Base-by-base conservation (phyloP, 2,113 vertebrate genomes). In the Abramis brama region DNA sequence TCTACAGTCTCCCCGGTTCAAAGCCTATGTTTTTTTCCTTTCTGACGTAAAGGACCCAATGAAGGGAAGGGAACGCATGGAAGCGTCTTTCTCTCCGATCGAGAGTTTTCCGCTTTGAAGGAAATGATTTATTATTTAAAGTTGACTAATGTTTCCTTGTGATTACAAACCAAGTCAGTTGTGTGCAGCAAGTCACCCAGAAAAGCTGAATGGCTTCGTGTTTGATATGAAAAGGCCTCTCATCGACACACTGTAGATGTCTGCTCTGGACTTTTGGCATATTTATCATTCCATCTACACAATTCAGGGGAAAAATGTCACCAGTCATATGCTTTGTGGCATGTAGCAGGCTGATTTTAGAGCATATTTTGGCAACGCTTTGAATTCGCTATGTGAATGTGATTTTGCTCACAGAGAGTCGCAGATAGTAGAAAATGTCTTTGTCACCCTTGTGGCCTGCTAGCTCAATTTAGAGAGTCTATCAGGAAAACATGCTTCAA, bases 221-320 rank as follows among this genome's bases (percentile, higher is more conserved):
- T 68, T 68, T 13, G 62, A 50, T 52, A 64, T 50, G 25, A 81
- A 68, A 82, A 23, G 25, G n/a, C 39, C 62, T 68, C 25, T 82
- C 62, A 52, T 62, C 11, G 10, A 66, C n/a, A 66, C 45, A 64
- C 59, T 80, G n/a, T 74, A 74, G 45, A n/a, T 13, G 73, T 47
- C 47, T 82, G 60, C 27, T 45, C n/a, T 12, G 59, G 25, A 80
- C 75, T 33, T 30, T 25, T 70, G 36, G 30, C 36, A 60, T 47
- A 50, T 83, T 85, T 79, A 82, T 88, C 66, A 74, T 83, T 83
- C 77, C 47, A 86, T 82, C 84, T 60, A 79, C 87, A 86, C 80
- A 43, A 59, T 79, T 68, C 79, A 52, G 45, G 45, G 36, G 75
- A 27, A 86, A 88, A 83, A 77, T 88, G 81, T 86, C 80, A 84